Evolutionary conservation across 2,113 vertebrate species (phyloP).

Genomic region (Xyliphius kryptos): DNA sequence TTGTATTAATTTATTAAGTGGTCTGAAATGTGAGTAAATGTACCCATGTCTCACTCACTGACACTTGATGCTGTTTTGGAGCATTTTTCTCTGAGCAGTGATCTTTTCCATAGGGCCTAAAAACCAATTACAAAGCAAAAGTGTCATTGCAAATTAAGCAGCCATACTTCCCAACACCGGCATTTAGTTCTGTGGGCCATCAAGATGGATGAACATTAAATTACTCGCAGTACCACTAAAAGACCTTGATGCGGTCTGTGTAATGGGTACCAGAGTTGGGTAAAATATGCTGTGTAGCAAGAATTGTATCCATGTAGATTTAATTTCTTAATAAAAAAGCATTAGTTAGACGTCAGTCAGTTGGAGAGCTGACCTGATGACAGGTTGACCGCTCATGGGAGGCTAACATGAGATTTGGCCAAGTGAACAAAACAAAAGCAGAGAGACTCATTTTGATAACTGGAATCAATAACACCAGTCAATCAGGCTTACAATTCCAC

Average conservation of each 20-base stretch:
- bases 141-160: slow-evolving; percentile 34
- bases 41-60: background rate
- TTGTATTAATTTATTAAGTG: background rate
- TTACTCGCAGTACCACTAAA: slow-evolving; percentile 21
- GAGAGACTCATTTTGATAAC: slow-evolving; percentile 60
- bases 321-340: slow-evolving; percentile 75
- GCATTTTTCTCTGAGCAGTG: slow-evolving; percentile 3
- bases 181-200: slow-evolving; percentile 38
- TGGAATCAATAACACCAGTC: slow-evolving; percentile 62
- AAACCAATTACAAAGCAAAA: slow-evolving; percentile 24
- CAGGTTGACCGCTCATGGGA: slow-evolving; percentile 62
- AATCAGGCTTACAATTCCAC: slow-evolving; percentile 45
- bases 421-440: slow-evolving; percentile 66
- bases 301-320: slow-evolving; percentile 67
- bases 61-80: slow-evolving; percentile 5
- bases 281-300: slow-evolving; percentile 34
- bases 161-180: slow-evolving; percentile 7
- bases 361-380: slow-evolving; percentile 67
- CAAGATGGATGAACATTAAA: slow-evolving; percentile 43
- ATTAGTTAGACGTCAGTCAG: slow-evolving; percentile 70
- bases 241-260: slow-evolving; percentile 21
- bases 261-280: slow-evolving; percentile 33
- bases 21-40: background rate
- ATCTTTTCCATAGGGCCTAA: slow-evolving; percentile 20
- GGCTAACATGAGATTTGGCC: slow-evolving; percentile 72